Evolutionary conservation across 2,113 vertebrate species (phyloP).

Genomic region (Onychostruthus taczanowskii): DNA sequence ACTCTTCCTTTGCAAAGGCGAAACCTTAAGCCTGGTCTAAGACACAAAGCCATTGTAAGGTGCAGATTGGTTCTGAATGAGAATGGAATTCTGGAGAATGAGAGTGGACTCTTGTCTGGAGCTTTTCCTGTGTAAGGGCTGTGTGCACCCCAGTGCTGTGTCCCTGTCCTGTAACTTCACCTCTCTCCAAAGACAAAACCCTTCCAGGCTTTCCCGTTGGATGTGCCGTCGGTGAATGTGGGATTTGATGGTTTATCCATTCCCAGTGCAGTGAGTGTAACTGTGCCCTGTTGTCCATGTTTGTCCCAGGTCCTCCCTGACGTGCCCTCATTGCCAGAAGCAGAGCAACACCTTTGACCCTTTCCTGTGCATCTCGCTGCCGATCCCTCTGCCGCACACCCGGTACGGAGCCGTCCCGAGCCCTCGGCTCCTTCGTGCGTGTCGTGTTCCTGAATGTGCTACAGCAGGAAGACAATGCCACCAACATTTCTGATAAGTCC

Average conservation of each 20-base stretch:
- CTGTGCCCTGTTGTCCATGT: background rate
- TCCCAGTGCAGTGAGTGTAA: background rate
- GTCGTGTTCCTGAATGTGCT: background rate
- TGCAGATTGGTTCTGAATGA: background rate
- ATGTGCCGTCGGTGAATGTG: background rate
- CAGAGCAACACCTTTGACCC: conserved; percentile 99
- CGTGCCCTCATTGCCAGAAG: conserved; percentile 97
- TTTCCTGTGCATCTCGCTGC: conserved; percentile 96
- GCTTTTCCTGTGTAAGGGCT: background rate
- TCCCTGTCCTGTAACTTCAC: background rate
- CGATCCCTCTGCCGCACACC: conserved; percentile 93
- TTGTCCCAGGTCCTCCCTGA: conserved; percentile 88
- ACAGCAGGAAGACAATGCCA: background rate
- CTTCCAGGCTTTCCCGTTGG: background rate
- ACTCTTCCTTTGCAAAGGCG: background rate
- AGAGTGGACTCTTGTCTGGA: background rate
- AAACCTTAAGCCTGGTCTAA: background rate
- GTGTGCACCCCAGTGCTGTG: background rate
- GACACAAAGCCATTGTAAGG: background rate
- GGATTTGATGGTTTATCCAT: background rate
- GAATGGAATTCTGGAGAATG: background rate
- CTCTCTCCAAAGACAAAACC: background rate
- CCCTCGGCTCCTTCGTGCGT: background rate
- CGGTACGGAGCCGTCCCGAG: conserved; percentile 71
- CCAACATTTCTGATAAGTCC: background rate